phyloP scores from a whole-genome alignment of 1,140 invertebrate species.

The Drosophila athabasca region DNA sequence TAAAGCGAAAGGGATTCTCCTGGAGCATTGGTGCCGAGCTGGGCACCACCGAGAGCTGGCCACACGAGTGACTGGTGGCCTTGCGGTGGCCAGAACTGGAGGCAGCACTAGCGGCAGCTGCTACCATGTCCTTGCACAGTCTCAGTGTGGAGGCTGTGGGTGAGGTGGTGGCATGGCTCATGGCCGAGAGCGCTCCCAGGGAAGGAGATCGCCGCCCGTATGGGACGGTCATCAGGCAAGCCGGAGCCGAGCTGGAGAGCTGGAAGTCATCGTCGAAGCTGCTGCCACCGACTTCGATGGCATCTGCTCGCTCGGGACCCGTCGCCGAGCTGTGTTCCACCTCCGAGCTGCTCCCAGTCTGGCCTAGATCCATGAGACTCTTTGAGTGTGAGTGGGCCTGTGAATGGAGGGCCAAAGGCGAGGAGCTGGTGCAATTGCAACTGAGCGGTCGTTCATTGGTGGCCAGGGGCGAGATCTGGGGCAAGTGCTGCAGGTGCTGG shows the following conservation, averaged over 20 bases:
- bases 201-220: conserved; percentile 35
- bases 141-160: conserved; percentile 72
- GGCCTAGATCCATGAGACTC: conserved; percentile 60
- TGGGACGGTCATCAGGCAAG: conserved; percentile 60
- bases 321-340: background rate
- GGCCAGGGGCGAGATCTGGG: conserved; percentile 75
- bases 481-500: conserved; percentile 22
- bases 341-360: conserved; percentile 1
- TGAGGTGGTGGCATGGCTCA: conserved; percentile 52
- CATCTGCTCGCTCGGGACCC: background rate
- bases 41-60: conserved; percentile 52
- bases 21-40: conserved; percentile 48
- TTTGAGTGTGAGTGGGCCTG: conserved; percentile 69
- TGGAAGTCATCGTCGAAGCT: conserved; percentile 71
- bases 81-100: conserved; percentile 10
- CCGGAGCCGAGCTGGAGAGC: conserved; percentile 71
- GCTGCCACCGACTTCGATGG: conserved; percentile 19
- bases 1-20: conserved; percentile 69
- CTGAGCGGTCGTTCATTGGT: conserved; percentile 85
- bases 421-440: conserved; percentile 66
- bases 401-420: conserved; percentile 6
- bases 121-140: conserved; percentile 62
- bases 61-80: conserved; percentile 63
- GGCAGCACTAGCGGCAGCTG: background rate
- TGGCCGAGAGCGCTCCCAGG: conserved; percentile 1